Evolutionary conservation across 2,888 invertebrate genomes (phyloP).

Genomic region (Helobdella robusta): DNA sequence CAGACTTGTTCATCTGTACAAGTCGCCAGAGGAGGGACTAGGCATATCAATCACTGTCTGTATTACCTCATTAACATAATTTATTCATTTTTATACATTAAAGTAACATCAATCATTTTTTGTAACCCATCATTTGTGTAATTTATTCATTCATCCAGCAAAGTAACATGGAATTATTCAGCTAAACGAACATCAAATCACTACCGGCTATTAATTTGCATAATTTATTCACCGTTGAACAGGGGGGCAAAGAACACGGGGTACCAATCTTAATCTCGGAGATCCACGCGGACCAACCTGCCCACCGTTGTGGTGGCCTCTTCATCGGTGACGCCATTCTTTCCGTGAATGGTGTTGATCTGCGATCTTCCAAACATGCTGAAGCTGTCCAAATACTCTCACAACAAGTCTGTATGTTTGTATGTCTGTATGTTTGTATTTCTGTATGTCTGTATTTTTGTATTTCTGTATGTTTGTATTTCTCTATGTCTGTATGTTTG

Average conservation of each 20-base stretch:
- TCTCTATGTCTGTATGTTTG: no score
- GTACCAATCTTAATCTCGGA: constrained; percentile 76
- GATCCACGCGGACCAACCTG: constrained; percentile 67
- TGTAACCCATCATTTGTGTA: constrained; percentile 2
- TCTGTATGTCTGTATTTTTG: no score
- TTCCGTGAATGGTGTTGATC: constrained; percentile 67
- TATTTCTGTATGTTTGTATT: no score
- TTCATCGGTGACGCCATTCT: constrained; percentile 77
- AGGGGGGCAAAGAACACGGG: constrained; percentile 78
- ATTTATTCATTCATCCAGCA: neutral
- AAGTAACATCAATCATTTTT: neutral
- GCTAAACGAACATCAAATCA: neutral
- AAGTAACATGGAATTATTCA: neutral
- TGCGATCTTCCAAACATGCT: constrained; percentile 67
- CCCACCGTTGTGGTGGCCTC: constrained; percentile 63
- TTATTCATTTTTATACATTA: neutral
- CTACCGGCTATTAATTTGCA: no score
- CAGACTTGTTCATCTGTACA: constrained; percentile 58
- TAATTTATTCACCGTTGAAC: no score
- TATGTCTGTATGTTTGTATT: no score
- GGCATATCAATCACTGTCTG: constrained; percentile 67
- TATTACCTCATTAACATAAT: neutral
- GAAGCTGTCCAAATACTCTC: constrained; percentile 72
- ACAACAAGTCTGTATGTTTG: constrained; percentile 59
- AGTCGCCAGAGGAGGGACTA: constrained; percentile 67